Conservation (phyloP, 2,888 invertebrate genomes). For the Phyllotreta cruciferae region DNA sequence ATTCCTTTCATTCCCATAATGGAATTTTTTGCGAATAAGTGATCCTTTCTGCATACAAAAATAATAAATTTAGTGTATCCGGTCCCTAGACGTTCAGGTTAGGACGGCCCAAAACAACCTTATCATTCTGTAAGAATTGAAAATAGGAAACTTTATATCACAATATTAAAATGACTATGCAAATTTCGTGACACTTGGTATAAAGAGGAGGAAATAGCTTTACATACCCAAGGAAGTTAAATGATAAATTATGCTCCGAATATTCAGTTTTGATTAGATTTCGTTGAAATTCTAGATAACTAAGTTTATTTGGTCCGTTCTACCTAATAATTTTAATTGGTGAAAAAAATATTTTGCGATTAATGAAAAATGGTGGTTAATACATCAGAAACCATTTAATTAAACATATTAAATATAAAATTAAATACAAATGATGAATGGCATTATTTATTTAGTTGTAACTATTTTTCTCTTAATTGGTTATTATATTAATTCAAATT, state of each 20-base stretch:
- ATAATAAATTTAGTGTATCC: constrained; percentile 33
- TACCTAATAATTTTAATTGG: background rate
- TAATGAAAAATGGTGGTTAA: background rate
- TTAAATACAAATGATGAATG: no score
- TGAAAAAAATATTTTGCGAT: background rate
- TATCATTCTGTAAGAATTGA: constrained; percentile 35
- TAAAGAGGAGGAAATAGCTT: constrained; percentile 38
- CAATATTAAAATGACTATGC: constrained; percentile 41
- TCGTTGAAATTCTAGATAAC: constrained; percentile 5
- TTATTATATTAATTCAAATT: no score
- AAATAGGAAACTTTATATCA: constrained; percentile 41
- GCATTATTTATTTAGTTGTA: no score
- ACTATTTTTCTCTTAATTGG: no score
- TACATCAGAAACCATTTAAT: no score
- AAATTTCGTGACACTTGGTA: constrained; percentile 40
- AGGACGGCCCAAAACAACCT: constrained; percentile 25
- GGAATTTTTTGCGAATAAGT: constrained; percentile 25
- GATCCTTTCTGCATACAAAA: constrained; percentile 26
- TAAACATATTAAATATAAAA: no score
- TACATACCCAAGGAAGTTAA: constrained; percentile 27
- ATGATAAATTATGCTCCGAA: constrained; percentile 28
- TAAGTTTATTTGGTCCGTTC: constrained; percentile 1
- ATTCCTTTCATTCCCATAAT: constrained; percentile 24
- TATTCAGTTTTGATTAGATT: constrained; percentile 24
- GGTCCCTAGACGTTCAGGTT: constrained; percentile 25